These are phyloP conservation scores for Phalacrocorax carbo DNA, from an alignment of 2,113 vertebrate species.

Conservation along the genomic window DNA sequence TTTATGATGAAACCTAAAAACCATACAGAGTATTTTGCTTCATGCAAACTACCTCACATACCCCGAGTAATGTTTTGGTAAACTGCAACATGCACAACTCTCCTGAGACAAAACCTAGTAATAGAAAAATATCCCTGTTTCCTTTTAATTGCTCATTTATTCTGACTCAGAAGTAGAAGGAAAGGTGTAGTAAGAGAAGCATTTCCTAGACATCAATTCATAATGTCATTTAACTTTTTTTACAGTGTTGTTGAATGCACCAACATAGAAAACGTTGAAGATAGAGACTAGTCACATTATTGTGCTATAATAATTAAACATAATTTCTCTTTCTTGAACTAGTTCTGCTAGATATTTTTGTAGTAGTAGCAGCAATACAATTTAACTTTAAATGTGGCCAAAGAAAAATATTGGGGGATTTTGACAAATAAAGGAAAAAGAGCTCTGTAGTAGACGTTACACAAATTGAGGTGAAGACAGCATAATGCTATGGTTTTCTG, in stretches of 20 bases:
- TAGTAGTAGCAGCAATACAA: not conserved
- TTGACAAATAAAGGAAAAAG: not conserved
- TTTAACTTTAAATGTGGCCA: not conserved
- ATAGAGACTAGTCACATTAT: not conserved
- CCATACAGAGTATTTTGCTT: not conserved
- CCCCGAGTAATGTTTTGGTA: not conserved
- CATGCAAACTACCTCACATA: not conserved
- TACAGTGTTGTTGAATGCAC: not conserved
- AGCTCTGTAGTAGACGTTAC: not conserved
- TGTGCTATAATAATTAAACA: too few species aligned
- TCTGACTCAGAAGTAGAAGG: not conserved
- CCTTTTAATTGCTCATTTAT: not conserved
- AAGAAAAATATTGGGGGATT: not conserved
- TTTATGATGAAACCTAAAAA: not conserved
- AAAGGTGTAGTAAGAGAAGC: not conserved
- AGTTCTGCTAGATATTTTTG: not conserved
- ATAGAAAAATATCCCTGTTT: not conserved
- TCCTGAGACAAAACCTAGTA: not conserved
- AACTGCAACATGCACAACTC: not conserved
- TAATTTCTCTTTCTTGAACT: not conserved
- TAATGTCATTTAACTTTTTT: not conserved
- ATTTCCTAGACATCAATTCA: not conserved
- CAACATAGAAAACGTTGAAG: not conserved
- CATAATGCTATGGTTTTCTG: not conserved
- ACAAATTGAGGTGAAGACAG: not conserved